A percentile compares a stretch with the other conserved stretches of the same genome.
These are phyloP conservation scores for Vulpes lagopus DNA, from an alignment of 2,113 vertebrate genomes.

Conservation along the genomic window DNA sequence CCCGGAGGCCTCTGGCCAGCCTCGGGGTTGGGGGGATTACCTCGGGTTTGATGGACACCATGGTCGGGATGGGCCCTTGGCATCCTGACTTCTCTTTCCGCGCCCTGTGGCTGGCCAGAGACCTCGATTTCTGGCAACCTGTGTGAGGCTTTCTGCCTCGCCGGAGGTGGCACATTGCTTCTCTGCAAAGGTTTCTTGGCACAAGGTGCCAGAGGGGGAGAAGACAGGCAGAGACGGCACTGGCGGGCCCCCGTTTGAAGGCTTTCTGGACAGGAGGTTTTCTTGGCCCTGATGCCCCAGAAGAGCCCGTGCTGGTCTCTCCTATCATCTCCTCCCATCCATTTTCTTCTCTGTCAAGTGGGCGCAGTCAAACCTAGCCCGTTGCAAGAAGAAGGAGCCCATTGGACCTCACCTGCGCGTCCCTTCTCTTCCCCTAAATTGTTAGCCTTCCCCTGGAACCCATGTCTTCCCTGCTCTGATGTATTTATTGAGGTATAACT, in stretches of 20 bases:
- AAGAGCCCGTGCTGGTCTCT: fast-evolving
- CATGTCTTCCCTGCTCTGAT: no score
- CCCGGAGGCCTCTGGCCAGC: background rate
- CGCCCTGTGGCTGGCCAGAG: background rate
- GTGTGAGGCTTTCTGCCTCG: background rate
- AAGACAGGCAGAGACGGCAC: background rate
- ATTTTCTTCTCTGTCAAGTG: background rate
- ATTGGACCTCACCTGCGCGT: fast-evolving
- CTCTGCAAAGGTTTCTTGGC: no score
- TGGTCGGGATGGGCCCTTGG: fast-evolving
- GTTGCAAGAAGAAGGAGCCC: background rate
- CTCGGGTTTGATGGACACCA: background rate
- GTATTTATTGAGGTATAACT: background rate
- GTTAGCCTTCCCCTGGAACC: background rate
- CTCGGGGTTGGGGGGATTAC: fast-evolving
- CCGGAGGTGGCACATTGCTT: fast-evolving
- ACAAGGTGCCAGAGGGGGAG: no score
- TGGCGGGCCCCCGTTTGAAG: fast-evolving
- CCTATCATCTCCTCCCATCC: background rate
- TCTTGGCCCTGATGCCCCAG: background rate
- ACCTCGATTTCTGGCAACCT: background rate
- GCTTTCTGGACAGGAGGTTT: background rate
- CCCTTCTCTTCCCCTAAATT: background rate
- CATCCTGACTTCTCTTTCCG: no score
- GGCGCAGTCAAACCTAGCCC: fast-evolving